phyloP scores from a whole-genome alignment of 2,113 vertebrate genomes.

The Synchiropus splendidus region DNA sequence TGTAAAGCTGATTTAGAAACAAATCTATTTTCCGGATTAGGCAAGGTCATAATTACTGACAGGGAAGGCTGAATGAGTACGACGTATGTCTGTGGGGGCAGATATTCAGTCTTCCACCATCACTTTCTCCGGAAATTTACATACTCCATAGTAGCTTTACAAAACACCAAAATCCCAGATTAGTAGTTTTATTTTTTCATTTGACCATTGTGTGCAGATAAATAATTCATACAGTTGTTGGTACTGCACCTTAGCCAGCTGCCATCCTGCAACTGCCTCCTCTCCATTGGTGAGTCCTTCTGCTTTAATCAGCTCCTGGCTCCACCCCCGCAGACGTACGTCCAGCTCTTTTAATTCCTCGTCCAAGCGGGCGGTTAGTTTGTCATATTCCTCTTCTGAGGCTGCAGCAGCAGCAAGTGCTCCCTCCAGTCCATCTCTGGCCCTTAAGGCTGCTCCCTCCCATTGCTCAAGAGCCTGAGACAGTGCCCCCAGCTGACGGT shows the following conservation, averaged over 20 bases:
- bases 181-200: too few relatives aligned
- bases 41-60: constrained; percentile 58
- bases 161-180: not conserved
- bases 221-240: constrained; percentile 12
- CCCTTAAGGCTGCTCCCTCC: constrained; percentile 76
- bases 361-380: constrained; percentile 70
- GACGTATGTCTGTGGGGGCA: constrained; percentile 12
- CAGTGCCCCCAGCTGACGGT: constrained; percentile 81
- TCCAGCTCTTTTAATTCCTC: constrained; percentile 68
- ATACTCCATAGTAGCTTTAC: constrained; percentile 1
- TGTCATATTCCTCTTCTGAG: constrained; percentile 77
- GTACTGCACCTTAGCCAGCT: constrained; percentile 72
- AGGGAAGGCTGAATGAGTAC: constrained; percentile 14
- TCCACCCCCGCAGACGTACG: constrained; percentile 67
- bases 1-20: constrained; percentile 61
- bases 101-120: constrained; percentile 31
- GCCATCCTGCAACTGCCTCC: constrained; percentile 80
- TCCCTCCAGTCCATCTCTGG: constrained; percentile 69
- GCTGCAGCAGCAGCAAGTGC: constrained; percentile 72
- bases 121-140: constrained; percentile 21
- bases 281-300: constrained; percentile 76
- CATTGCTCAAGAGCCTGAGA: constrained; percentile 85
- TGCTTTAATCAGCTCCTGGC: constrained; percentile 65
- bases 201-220: too few relatives aligned
- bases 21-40: constrained; percentile 63